A percentile compares a stretch with the other conserved stretches of the same genome.
Evolutionary conservation across 1,140 invertebrate species (phyloP).

Genomic region (honey bee (Apis mellifera)): DNA sequence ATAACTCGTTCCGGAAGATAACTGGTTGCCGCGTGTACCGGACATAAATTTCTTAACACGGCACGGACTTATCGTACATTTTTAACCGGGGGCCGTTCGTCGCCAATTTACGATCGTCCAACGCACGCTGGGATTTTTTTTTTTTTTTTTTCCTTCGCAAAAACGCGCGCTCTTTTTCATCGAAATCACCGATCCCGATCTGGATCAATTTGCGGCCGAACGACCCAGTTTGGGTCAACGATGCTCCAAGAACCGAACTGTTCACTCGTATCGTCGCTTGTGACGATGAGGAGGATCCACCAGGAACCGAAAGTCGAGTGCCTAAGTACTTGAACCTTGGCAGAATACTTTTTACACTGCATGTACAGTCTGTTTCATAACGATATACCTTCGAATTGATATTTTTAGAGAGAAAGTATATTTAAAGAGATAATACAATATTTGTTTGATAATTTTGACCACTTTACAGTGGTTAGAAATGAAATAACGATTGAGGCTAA

Average conservation of each 20-base stretch:
- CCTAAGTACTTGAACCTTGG: not conserved
- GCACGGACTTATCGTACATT: conserved; percentile 13
- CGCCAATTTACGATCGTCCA: conserved; percentile 18
- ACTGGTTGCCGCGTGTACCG: not conserved
- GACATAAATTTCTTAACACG: conserved; percentile 29
- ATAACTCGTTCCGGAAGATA: conserved; percentile 11
- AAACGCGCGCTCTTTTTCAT: conserved; percentile 7
- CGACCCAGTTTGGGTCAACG: not conserved
- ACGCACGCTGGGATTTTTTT: conserved; percentile 12
- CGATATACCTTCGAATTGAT: too few species aligned
- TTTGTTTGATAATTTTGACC: too few species aligned
- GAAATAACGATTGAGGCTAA: too few species aligned
- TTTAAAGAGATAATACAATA: too few species aligned
- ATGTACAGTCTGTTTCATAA: not conserved
- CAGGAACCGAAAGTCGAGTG: conserved; percentile 15
- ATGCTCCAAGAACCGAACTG: too few species aligned
- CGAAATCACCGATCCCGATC: conserved; percentile 4
- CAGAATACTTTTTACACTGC: conserved; percentile 33
- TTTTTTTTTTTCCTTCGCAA: too few species aligned
- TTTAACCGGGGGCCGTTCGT: conserved; percentile 7
- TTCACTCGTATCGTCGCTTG: not conserved
- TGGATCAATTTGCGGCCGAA: conserved; percentile 11
- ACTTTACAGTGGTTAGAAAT: too few species aligned
- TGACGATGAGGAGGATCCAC: not conserved
- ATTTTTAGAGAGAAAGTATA: too few species aligned